Evolutionary conservation across 2,113 vertebrate genomes (phyloP), one percentile per base, ranked within the genome.

Genomic region (Theristicus caerulescens): DNA sequence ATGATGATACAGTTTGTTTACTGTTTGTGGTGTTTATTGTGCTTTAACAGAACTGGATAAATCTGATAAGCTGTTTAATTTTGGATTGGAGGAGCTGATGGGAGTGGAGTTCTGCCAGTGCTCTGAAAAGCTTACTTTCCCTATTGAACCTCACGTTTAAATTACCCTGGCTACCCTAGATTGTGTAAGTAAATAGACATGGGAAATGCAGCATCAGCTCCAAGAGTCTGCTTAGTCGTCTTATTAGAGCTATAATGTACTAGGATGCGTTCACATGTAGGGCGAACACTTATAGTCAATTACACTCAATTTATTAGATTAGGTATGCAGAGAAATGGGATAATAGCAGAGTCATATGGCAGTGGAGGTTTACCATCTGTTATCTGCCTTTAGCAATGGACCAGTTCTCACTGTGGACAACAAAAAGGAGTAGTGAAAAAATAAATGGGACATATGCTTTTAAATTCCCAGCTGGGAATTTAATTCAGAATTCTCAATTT

Each of bases 261-360:
- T 38, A 57, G 34, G 49, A 92, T 66, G 38, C 8, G 4, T 78
- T 90, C 86, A 69, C 82, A 73, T 52, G 44, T 73, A 83, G 73
- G 55, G 57, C 64, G 59, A 82, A 89, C 26, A 38, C 17, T 91
- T 93, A 89, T 82, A 96, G 92, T 95, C 96, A 95, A 92, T 97
- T 96, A 89, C 69, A 87, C 70, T 86, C 80, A 22, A 85, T 95
- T 96, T 93, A 94, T 94, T 90, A 95, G 65, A 93, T 94, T 91
- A 91, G 69, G 73, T 92, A 79, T 82, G 71, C 88, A 69, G 65
- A 96, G 76, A 38, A 93, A 94, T 77, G 76, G 40, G 66, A 94
- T 95, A 93, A 91, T 87, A 93, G 69, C 36, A 55, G 36, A 93
- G 79, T 96, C 95, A 96, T 91, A 97, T 96, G 91, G 84, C 80